Base-by-base conservation (phyloP, 2,888 invertebrate genomes). In the Augochlorella aurata region DNA sequence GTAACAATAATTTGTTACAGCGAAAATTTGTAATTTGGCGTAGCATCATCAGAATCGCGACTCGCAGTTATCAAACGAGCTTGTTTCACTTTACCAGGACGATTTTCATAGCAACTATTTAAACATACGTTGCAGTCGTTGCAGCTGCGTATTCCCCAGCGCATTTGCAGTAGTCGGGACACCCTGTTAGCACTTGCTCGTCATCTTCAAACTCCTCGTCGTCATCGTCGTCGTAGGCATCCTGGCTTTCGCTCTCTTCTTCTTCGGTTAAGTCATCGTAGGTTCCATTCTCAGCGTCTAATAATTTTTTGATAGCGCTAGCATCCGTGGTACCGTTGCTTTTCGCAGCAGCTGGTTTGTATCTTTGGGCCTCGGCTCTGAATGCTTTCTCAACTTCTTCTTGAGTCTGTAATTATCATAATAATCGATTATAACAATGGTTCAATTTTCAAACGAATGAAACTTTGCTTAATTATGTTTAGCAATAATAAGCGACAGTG, bases 161-260 rank as follows among this genome's bases (percentile, higher is more conserved):
- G 83, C 93, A 93, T 72, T 87, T 90, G 78, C 93, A 93, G 61
- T 90, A 90, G 81, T 90, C 88, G 21, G 93, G 93, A 73, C 93
- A 93, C 24, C 91, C 88, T 2, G 89, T 87, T 87, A 90, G 85
- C 7, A 90, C 81, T 65, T 91, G 90, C 73, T 92, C 93, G 7
- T 93, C 91, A 44, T 91, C 90, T 1, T 88, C 87, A 47, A 88
- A 80, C 12, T 89, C 89, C 8, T 88, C 87, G 24, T 87, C 87
- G 0, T 90, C 86, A 0, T 87, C 88, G 8, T 87, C 90, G 1
- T 90, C 90, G 16, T 85, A 90, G 83, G 83, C 24, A 8, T 87
- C 88, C 2, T 90, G 90, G 38, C 0, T 38, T 5, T 91, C 90
- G 14, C 71, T 70, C n/a, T 81, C 81, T 12, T 89, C 89, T 5